Conservation (phyloP, 1,140 invertebrate genomes). For the Platorchestia sp. region DNA sequence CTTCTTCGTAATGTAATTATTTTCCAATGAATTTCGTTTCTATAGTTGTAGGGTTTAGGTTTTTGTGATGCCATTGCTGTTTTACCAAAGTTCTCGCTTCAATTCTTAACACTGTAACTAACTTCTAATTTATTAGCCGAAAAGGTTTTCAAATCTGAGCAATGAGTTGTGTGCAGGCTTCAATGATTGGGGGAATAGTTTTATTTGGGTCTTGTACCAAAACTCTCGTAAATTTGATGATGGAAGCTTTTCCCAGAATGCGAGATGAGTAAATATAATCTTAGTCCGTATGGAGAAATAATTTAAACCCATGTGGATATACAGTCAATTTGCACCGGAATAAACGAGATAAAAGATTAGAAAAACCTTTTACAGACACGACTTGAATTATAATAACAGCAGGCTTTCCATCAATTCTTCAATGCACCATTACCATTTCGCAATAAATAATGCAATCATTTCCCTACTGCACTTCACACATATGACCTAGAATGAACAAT, state of each 20-base stretch:
- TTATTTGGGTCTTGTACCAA: not conserved
- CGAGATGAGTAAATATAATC: too few species aligned
- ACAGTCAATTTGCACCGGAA: too few species aligned
- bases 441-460: too few species aligned
- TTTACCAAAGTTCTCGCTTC: not conserved
- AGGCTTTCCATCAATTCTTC: too few species aligned
- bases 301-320: too few species aligned
- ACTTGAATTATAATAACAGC: too few species aligned
- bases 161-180: not conserved
- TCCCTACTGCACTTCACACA: too few species aligned
- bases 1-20: not conserved
- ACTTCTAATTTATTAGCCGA: not conserved
- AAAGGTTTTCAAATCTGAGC: not conserved
- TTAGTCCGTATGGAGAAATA: too few species aligned
- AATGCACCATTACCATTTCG: too few species aligned
- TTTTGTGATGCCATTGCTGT: not conserved
- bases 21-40: not conserved
- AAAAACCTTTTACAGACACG: too few species aligned
- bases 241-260: not conserved
- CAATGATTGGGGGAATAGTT: not conserved
- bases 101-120: not conserved
- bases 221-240: not conserved
- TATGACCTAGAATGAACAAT: too few species aligned
- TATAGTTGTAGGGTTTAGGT: not conserved
- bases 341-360: too few species aligned